These are phyloP conservation scores for Cyprinodon brontotheroides DNA, from an alignment of 2,113 vertebrate genomes.

Conservation along the genomic window DNA sequence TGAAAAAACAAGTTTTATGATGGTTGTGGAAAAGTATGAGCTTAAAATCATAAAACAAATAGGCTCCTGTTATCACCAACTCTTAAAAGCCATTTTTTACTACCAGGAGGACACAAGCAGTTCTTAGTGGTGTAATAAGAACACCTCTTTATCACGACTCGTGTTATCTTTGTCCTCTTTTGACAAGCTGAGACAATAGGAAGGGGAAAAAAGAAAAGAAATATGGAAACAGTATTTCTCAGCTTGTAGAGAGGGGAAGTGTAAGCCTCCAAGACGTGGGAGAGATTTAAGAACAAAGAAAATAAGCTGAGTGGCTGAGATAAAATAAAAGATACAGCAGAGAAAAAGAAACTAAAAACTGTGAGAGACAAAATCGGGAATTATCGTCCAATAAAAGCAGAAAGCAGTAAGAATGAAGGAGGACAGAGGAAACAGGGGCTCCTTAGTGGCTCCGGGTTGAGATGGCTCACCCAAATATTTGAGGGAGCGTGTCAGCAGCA, in stretches of 20 bases:
- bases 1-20: too few species aligned
- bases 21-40: too few species aligned
- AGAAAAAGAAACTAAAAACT: conserved; percentile 7
- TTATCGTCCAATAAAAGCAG: conserved; percentile 3
- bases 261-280: conserved; percentile 42
- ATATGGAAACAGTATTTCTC: background rate
- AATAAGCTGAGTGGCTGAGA: conserved; percentile 1
- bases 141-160: background rate
- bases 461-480: conserved; percentile 71
- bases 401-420: conserved; percentile 9
- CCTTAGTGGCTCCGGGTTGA: conserved; percentile 25
- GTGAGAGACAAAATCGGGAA: background rate
- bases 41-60: too few species aligned
- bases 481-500: conserved; percentile 50
- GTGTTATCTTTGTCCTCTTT: background rate
- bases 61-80: too few species aligned
- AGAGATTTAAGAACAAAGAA: conserved; percentile 3
- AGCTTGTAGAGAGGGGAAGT: conserved; percentile 17
- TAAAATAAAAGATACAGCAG: conserved; percentile 3
- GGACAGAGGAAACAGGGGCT: conserved; percentile 10
- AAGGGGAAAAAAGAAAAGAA: too few species aligned
- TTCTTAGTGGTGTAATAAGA: too few species aligned
- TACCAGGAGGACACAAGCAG: too few species aligned
- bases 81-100: too few species aligned
- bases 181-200: background rate